Conservation (phyloP, 1,140 invertebrate species). For the Antheraea mylitta region DNA sequence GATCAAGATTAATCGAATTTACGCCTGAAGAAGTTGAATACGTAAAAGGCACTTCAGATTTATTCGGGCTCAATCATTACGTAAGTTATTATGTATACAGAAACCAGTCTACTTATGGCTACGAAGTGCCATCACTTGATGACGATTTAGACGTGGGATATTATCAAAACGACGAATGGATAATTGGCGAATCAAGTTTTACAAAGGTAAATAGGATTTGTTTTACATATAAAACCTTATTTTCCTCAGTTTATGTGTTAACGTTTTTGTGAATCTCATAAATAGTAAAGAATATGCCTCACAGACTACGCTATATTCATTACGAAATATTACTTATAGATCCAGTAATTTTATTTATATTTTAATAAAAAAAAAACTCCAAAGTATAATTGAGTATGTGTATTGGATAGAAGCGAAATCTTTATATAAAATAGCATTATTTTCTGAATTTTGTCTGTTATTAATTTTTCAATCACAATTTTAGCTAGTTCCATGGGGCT, state of each 20-base stretch:
- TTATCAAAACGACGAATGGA: conserved; percentile 17
- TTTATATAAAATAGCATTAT: too few species aligned
- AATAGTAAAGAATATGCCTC: too few species aligned
- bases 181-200: conserved; percentile 12
- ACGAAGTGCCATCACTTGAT: conserved; percentile 11
- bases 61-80: conserved; percentile 80
- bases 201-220: conserved; percentile 21
- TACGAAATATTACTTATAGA: too few species aligned
- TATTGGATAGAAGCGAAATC: too few species aligned
- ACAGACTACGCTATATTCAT: too few species aligned
- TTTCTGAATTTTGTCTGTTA: too few species aligned
- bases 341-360: too few species aligned
- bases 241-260: too few species aligned
- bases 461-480: conserved; percentile 3
- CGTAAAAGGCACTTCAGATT: conserved; percentile 64
- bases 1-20: conserved; percentile 49
- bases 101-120: conserved; percentile 16
- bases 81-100: conserved; percentile 40
- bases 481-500: conserved; percentile 52
- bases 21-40: conserved; percentile 27
- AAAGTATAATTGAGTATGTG: too few species aligned
- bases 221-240: background rate
- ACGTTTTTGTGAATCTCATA: too few species aligned
- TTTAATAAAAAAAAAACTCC: too few species aligned
- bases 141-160: conserved; percentile 17